These are phyloP conservation scores for Apogon hyalosoma DNA, from an alignment of 2,797 vertebrate species.

Conservation along the genomic window DNA sequence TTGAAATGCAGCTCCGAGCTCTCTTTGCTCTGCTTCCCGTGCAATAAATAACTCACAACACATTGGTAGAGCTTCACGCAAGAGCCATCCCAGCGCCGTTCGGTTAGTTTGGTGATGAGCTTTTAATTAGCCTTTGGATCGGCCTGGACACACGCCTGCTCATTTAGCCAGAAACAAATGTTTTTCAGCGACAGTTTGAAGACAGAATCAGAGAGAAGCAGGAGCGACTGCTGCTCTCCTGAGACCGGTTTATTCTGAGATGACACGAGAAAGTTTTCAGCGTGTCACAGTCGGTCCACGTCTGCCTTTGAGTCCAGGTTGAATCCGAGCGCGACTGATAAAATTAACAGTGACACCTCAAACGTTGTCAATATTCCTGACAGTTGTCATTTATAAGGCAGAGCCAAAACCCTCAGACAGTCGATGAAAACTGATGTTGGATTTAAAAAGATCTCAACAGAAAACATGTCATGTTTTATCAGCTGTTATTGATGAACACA, in stretches of 20 bases:
- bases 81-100: conserved; percentile 24
- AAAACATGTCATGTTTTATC: too few relatives aligned
- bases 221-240: conserved; percentile 36
- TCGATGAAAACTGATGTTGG: too few relatives aligned
- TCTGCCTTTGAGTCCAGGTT: conserved; percentile 3
- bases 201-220: conserved; percentile 20
- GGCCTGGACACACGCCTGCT: conserved; percentile 43
- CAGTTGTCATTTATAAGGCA: too few relatives aligned
- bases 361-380: too few relatives aligned
- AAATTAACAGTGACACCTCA: neutral
- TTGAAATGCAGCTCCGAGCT: neutral
- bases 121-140: conserved; percentile 57
- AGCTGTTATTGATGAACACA: too few relatives aligned
- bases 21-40: conserved; percentile 44
- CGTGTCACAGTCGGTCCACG: neutral
- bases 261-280: conserved; percentile 25
- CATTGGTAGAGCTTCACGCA: neutral
- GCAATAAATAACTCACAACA: conserved; percentile 47
- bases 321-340: neutral
- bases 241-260: conserved; percentile 37
- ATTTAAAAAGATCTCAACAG: too few relatives aligned
- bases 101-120: conserved; percentile 53
- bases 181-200: conserved; percentile 44
- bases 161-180: conserved; percentile 43
- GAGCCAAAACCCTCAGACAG: too few relatives aligned